These are phyloP conservation scores for Barypeithes pellucidus DNA, from an alignment of 2,888 invertebrate species.

Conservation along the genomic window DNA sequence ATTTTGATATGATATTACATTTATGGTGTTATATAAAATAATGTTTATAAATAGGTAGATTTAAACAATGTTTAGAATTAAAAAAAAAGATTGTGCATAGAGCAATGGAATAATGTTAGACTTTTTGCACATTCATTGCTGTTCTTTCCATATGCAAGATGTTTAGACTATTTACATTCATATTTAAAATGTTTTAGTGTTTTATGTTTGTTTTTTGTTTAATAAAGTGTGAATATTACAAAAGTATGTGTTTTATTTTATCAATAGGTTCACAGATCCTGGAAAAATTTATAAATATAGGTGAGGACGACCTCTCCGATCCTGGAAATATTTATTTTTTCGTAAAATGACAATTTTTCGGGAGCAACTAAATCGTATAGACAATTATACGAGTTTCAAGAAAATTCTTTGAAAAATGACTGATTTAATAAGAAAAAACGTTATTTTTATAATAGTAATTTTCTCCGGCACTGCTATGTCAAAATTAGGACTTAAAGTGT, in stretches of 20 bases:
- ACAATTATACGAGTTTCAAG: no score
- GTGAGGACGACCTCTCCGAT: no score
- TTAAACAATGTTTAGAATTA: slow-evolving; percentile 50
- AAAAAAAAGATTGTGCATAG: slow-evolving; percentile 45
- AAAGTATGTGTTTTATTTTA: slow-evolving; percentile 45
- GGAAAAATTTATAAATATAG: no score
- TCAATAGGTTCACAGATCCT: no score
- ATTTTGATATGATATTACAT: slow-evolving; percentile 61
- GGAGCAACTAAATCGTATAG: no score
- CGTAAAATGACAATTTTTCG: no score
- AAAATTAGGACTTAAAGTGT: no score
- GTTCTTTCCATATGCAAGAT: slow-evolving; percentile 70
- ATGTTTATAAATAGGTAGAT: slow-evolving; percentile 46
- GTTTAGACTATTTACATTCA: slow-evolving; percentile 69
- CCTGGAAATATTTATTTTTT: no score
- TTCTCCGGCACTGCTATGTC: no score
- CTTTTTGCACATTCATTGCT: slow-evolving; percentile 69
- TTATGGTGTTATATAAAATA: slow-evolving; percentile 43
- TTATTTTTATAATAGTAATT: no score
- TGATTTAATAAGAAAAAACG: no score
- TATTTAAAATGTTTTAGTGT: slow-evolving; percentile 67
- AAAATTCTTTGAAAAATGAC: no score
- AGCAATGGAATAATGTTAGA: slow-evolving; percentile 67
- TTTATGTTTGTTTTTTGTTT: slow-evolving; percentile 67
- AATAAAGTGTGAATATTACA: slow-evolving; percentile 70